phyloP scores from a whole-genome alignment of 2,113 vertebrate genomes.

The Alligator sinensis region DNA sequence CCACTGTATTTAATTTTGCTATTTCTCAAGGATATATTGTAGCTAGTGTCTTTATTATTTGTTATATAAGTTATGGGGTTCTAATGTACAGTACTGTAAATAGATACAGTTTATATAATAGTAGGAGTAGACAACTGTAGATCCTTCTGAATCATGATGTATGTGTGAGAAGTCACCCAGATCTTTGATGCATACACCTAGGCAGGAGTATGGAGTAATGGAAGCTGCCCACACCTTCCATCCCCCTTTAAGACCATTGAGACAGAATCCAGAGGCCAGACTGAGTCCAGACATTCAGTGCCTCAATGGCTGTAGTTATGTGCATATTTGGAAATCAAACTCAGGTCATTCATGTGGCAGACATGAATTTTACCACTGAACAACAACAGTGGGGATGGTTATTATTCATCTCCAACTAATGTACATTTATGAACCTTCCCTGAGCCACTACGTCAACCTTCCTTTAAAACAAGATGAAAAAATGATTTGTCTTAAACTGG shows the following conservation, averaged over 20 bases:
- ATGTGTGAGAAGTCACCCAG: too few relatives aligned
- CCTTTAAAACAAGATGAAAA: not conserved
- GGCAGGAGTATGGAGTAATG: too few relatives aligned
- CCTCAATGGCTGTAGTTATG: too few relatives aligned
- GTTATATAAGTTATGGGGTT: not conserved
- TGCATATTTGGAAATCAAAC: too few relatives aligned
- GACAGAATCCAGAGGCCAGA: not conserved
- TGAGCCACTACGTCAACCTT: not conserved
- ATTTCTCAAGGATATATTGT: not conserved
- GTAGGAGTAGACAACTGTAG: not conserved
- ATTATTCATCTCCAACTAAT: too few relatives aligned
- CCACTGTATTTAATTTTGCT: constrained; percentile 2
- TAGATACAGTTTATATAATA: not conserved
- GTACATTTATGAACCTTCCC: not conserved
- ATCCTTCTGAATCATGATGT: too few relatives aligned
- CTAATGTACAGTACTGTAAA: not conserved
- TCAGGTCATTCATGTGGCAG: too few relatives aligned
- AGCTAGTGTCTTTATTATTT: not conserved
- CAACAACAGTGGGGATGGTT: too few relatives aligned
- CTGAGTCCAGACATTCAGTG: not conserved
- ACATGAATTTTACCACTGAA: too few relatives aligned
- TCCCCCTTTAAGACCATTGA: too few relatives aligned
- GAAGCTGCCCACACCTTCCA: too few relatives aligned
- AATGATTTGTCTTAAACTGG: not conserved
- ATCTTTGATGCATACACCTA: too few relatives aligned